Percentiles rank a stretch among this genome's conserved stretches.
Evolutionary conservation across 2,888 invertebrate genomes (phyloP).

Genomic region (Trimorus sp.): DNA sequence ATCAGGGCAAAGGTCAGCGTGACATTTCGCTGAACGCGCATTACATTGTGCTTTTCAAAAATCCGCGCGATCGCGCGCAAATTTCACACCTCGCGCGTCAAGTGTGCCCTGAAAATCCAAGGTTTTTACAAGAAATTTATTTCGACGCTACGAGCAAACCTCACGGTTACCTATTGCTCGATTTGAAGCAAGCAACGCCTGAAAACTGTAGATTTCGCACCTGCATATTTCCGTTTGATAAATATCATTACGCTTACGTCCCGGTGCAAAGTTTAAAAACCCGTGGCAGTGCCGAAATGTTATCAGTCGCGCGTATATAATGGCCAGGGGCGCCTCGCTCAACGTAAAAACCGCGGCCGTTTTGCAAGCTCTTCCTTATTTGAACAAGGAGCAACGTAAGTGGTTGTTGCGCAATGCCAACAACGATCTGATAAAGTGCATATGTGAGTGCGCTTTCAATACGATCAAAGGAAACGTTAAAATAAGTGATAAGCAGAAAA

Average conservation of each 20-base stretch:
- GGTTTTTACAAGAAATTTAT: constrained; percentile 19
- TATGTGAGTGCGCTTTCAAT: neutral
- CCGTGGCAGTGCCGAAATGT: too few species aligned
- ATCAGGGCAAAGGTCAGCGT: neutral
- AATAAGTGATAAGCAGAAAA: neutral
- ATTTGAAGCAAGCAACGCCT: constrained; percentile 1
- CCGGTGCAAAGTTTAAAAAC: neutral
- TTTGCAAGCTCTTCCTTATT: constrained; percentile 1
- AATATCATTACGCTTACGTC: neutral
- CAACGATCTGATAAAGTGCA: neutral
- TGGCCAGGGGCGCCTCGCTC: neutral
- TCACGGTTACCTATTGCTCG: neutral
- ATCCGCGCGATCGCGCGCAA: neutral
- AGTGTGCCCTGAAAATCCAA: neutral
- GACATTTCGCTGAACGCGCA: neutral
- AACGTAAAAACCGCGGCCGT: neutral
- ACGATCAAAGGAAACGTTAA: neutral
- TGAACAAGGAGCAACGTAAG: constrained; percentile 3
- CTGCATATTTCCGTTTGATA: neutral
- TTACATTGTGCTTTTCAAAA: constrained; percentile 1
- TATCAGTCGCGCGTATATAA: too few species aligned
- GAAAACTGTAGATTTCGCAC: neutral
- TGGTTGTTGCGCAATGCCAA: neutral
- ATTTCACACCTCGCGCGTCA: neutral
- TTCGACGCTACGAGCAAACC: neutral